Conservation (phyloP, 2,113 vertebrate genomes). For the Halcyon senegalensis region DNA sequence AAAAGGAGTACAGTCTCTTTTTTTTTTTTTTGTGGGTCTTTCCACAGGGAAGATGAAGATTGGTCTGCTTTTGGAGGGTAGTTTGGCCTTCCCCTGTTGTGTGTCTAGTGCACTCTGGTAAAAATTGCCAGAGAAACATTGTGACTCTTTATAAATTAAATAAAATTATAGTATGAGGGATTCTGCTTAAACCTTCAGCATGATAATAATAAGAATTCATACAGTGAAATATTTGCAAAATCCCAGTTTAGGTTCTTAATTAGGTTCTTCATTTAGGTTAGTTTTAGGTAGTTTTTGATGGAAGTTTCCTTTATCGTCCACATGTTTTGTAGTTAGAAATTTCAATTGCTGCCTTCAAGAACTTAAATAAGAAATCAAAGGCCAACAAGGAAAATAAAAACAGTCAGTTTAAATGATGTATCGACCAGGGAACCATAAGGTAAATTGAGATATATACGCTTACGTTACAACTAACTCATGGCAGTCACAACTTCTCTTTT, state of each 20-base stretch:
- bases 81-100: neutral
- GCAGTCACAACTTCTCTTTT: neutral
- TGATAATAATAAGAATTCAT: neutral
- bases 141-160: neutral
- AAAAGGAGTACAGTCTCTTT: neutral
- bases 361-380: conserved; percentile 53
- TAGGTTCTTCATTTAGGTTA: no score
- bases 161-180: neutral
- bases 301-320: neutral
- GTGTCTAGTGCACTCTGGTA: neutral
- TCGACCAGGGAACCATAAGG: conserved; percentile 28
- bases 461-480: neutral
- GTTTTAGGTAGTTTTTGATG: neutral
- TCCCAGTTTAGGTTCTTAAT: neutral
- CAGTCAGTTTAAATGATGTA: conserved; percentile 47
- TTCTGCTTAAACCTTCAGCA: neutral
- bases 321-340: neutral
- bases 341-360: conserved; percentile 21
- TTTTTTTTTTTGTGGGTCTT: neutral
- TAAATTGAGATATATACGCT: conserved; percentile 39
- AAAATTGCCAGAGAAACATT: neutral
- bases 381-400: conserved; percentile 48
- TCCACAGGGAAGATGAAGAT: neutral
- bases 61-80: neutral
- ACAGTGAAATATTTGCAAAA: neutral